Evolutionary conservation across 2,113 vertebrate species (phyloP), one percentile per base, ranked within the genome.

Genomic region (Lophura nycthemera): DNA sequence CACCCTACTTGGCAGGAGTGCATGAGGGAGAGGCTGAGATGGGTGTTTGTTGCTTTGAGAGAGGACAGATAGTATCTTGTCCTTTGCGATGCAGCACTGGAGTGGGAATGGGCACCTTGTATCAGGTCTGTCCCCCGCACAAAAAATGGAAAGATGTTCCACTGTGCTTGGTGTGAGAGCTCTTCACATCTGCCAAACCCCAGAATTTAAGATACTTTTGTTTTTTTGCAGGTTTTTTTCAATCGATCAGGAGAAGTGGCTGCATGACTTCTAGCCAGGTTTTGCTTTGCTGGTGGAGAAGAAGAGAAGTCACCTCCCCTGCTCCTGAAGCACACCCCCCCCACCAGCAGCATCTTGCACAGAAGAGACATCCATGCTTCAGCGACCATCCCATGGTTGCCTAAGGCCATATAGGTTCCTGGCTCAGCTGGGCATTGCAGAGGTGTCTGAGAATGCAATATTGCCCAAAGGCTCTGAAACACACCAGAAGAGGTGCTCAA

Each of bases 101-200:
- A 79, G 25, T 38, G 59, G 45, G 52, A 66, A 18, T 81, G 69
- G 76, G 60, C 34, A 75, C 10, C 47, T 88, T 61, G n/a, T 45
- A 63, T 60, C 34, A 17, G 67, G 17, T n/a, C 21, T 2, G 2
- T 43, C 25, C 32, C 30, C 32, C 1, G 19, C 60, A 32, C 52
- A 45, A 56, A 24, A 52, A 70, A 36, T 0, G 0, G 45, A 40
- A 92, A 42, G 63, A 89, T 18, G 22, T 71, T n/a, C 38, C 32
- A 25, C 8, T 1, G 0, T 22, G n/a, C n/a, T 6, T 47, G 0
- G 0, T 6, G 34, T 0, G 1, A 50, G 11, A 92, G 13, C 20
- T 19, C 8, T 19, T 45, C 36, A 8, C 2, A 1, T 45, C 36
- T 48, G 54, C 43, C 74, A 90, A 34, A 8, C 40, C 4, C 27